Conservation (phyloP, 30 jellyfish, hydroid and myxozoan species). For the Aurelia sp. region DNA sequence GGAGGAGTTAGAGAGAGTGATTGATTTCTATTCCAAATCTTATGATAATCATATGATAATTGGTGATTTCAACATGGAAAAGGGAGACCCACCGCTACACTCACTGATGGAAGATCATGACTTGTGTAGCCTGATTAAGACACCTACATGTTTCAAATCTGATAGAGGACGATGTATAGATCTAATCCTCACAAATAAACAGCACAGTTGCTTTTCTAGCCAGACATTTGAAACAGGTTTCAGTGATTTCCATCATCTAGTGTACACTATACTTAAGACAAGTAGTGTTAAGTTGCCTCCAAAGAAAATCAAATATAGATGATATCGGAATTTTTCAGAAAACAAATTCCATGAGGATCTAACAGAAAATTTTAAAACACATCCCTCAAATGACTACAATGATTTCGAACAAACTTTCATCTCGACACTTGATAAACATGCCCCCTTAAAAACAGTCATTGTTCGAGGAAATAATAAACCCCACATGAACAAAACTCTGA, state of each 20-base stretch:
- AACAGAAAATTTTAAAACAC: conserved; percentile 1
- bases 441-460: neutral
- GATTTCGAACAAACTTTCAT: neutral
- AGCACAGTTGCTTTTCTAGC: conserved; percentile 18
- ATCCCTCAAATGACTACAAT: neutral
- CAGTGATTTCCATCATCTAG: neutral
- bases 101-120: neutral
- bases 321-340: conserved; percentile 15
- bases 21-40: neutral
- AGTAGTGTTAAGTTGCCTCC: too few species aligned
- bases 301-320: too few species aligned
- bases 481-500: neutral
- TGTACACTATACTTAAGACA: neutral
- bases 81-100: neutral
- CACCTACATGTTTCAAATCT: conserved; percentile 11
- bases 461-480: conserved; percentile 19
- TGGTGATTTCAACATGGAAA: conserved; percentile 40
- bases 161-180: conserved; percentile 3
- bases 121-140: conserved; percentile 4
- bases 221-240: conserved; percentile 16
- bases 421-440: neutral
- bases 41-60: conserved; percentile 20
- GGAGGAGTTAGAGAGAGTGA: conserved; percentile 28
- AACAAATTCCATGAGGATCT: conserved; percentile 28
- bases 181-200: conserved; percentile 18